Base-by-base conservation (phyloP, 2,888 invertebrate genomes). In the Phrixothrix hirtus region DNA sequence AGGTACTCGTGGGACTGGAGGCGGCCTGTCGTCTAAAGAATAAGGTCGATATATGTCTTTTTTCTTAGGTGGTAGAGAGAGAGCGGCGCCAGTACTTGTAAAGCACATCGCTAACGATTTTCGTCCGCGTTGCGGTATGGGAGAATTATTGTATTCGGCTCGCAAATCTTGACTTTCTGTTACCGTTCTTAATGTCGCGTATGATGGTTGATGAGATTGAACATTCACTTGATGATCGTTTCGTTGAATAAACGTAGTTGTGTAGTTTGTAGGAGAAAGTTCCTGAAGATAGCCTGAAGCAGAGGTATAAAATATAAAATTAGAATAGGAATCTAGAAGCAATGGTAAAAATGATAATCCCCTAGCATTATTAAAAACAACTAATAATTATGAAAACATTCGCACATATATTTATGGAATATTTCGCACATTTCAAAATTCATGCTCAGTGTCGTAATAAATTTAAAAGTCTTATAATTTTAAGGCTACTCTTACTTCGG, bases 41-140 rank as follows among this genome's bases (percentile, higher is more conserved):
- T 93, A 93, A 0, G 93, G 93, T 57, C 92, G 81, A 75, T 92
- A 93, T 66, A 93, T 91, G 75, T 93, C 92, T 75, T 92, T 92
- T 76, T 92, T 92, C 76, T 92, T 92, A 1, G 92, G 92, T 58
- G 93, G 92, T 68, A 92, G 77, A 50, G 90, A 89, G 15, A 91
- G 78, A 27, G 89, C 83, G n/a, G 88, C 85, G 34, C 89, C 90
- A 10, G 90, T 90, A 75, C 90, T 91, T 41, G 90, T 91, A 74
- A 88, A 91, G 71, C 89, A 90, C 86, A 90, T 89, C 30, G 90
- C 81, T 60, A 87, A 79, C 54, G 89, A 88, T 76, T 89, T 89
- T 73, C 84, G 79, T 73, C 80, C 79, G 71, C 70, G 61, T 15
- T 66, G 60, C 15, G 59, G 63, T 41, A 44, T 42, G n/a, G 55